Base-by-base conservation (phyloP, 2,113 vertebrate species). In the Malurus melanocephalus region DNA sequence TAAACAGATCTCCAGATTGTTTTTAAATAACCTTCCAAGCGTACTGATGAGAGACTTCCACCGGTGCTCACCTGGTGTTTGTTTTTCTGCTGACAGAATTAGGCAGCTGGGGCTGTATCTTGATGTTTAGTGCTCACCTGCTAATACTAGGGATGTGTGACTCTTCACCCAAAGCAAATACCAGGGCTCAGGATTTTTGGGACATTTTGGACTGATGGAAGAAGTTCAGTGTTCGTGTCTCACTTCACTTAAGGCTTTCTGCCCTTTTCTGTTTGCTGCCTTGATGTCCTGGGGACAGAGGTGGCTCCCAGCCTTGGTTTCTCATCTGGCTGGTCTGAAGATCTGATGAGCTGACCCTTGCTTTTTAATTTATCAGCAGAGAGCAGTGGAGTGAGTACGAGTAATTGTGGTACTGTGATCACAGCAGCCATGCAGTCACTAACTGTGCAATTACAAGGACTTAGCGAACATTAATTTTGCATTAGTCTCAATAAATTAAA, bases 11-110 rank as follows among this genome's bases (percentile, higher is more conserved):
- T 91, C 53, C 33, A 91, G 74, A 60, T 56, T 88, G 51, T 84
- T 69, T 88, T 91, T 93, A 95, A 91, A 85, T 93, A 91, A 90
- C 86, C 27, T 81, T 80, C 62, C 49, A 60, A 79, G 51, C 76
- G 40, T 79, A 69, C 73, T 87, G 66, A 92, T 4, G 35, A 92
- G 80, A 91, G 80, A 76, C 35, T 88, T 88, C 80, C 48, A 28
- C 22, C 42, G 52, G 62, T 76, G 48, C 40, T 90, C 43, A 88
- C 90, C 88, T 93, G 83, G 76, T 86, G 87, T 91, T 92, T 93
- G 49, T 88, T 92, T 92, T 93, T 21, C n/a, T 71, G 45, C 57
- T 68, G 49, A 64, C 59, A 85, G 68, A 78, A 91, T 82, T 91
- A 75, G 0, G 1, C 38, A 49, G 33, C 8, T 4, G 5, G 35